These are phyloP conservation scores for Teinopalpus imperialis DNA, from an alignment of 2,888 invertebrate genomes.

Conservation along the genomic window DNA sequence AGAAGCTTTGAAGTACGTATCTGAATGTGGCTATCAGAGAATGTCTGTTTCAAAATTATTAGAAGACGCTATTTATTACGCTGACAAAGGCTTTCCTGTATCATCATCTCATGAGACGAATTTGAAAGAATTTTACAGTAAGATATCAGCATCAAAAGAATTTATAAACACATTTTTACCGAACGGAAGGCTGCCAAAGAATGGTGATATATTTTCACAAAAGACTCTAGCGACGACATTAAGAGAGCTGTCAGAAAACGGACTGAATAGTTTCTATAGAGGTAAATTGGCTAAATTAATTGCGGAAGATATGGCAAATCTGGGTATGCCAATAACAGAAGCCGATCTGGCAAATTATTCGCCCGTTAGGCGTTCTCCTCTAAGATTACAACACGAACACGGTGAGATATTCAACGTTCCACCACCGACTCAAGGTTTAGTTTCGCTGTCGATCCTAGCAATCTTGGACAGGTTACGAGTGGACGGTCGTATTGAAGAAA, in stretches of 20 bases:
- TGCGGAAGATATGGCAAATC: constrained; percentile 50
- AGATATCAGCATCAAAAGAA: constrained; percentile 32
- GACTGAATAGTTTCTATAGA: constrained; percentile 61
- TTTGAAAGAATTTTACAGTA: constrained; percentile 29
- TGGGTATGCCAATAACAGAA: constrained; percentile 63
- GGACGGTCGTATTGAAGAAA: constrained; percentile 57
- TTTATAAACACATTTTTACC: constrained; percentile 50
- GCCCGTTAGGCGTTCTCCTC: constrained; percentile 54
- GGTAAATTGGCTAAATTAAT: constrained; percentile 60
- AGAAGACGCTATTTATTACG: constrained; percentile 63
- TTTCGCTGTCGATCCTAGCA: constrained; percentile 61
- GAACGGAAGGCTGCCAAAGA: constrained; percentile 45
- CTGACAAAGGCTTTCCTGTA: constrained; percentile 61
- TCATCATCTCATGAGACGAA: constrained; percentile 41
- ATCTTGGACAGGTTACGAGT: constrained; percentile 60
- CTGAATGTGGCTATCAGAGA: constrained; percentile 60
- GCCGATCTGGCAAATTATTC: constrained; percentile 58
- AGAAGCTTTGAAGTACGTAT: constrained; percentile 63
- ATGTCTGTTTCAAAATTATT: constrained; percentile 51
- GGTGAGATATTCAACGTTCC: constrained; percentile 64
- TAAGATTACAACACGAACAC: constrained; percentile 52
- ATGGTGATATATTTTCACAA: constrained; percentile 56
- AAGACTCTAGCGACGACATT: constrained; percentile 58
- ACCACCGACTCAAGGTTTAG: constrained; percentile 71
- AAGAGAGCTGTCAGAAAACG: constrained; percentile 50